These are phyloP conservation scores for Rhinella marina DNA, from an alignment of 2,797 vertebrate genomes.

Conservation along the genomic window DNA sequence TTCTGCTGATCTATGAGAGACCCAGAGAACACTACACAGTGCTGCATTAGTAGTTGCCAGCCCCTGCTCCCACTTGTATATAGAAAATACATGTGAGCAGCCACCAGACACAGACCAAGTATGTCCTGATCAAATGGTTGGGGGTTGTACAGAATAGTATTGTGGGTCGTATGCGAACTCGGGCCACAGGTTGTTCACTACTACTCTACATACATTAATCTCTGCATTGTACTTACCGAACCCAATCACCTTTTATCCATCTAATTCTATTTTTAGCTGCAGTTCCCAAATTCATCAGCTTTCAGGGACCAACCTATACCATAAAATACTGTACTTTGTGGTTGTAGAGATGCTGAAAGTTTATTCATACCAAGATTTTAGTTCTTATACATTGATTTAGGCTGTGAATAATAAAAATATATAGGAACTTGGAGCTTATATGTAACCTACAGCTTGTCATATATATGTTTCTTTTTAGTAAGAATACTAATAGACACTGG, in stretches of 20 bases:
- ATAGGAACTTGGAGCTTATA: not conserved
- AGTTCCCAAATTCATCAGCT: not conserved
- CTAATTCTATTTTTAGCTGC: not conserved
- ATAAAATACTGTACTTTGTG: not conserved
- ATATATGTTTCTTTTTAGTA: not conserved
- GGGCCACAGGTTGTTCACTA: too few relatives aligned
- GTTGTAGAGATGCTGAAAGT: not conserved
- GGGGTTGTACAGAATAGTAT: too few relatives aligned
- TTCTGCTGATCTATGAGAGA: too few relatives aligned
- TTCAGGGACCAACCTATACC: not conserved
- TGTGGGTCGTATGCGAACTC: too few relatives aligned
- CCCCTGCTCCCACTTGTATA: too few relatives aligned
- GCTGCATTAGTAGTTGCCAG: too few relatives aligned
- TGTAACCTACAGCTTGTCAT: not conserved
- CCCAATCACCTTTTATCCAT: not conserved
- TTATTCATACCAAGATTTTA: not conserved
- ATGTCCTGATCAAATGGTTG: too few relatives aligned
- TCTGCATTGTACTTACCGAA: not conserved
- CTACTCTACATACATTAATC: not conserved
- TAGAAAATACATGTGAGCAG: too few relatives aligned
- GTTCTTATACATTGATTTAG: not conserved
- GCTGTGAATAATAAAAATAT: not conserved
- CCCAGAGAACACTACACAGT: too few relatives aligned
- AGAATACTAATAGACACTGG: not conserved
- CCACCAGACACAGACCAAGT: too few relatives aligned